Conservation (phyloP, 2,888 invertebrate species). For the Agonopterix arenella region DNA sequence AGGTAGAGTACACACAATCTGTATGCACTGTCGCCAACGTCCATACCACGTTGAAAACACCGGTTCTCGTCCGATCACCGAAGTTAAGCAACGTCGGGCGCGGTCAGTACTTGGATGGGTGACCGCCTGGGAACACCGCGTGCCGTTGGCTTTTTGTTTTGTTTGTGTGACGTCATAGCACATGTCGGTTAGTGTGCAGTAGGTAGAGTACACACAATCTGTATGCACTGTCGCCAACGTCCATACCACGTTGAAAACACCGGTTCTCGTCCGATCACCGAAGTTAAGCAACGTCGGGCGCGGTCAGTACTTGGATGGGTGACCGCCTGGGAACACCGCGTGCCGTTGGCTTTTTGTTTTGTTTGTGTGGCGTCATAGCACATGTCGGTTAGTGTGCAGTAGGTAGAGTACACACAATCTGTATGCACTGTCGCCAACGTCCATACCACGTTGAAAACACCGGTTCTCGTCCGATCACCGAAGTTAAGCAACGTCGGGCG, state of each 20-base stretch:
- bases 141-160: slow-evolving; percentile 31
- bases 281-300: slow-evolving; percentile 50
- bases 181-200: too few species aligned
- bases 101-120: slow-evolving; percentile 53
- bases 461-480: slow-evolving; percentile 53
- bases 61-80: slow-evolving; percentile 53
- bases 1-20: too few species aligned
- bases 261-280: slow-evolving; percentile 53
- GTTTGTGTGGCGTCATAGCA: too few species aligned
- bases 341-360: slow-evolving; percentile 31
- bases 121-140: slow-evolving; percentile 45
- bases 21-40: slow-evolving; percentile 33
- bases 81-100: slow-evolving; percentile 50
- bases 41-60: slow-evolving; percentile 54
- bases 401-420: too few species aligned
- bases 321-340: slow-evolving; percentile 45
- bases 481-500: slow-evolving; percentile 50
- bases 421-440: slow-evolving; percentile 33
- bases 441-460: slow-evolving; percentile 54
- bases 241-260: slow-evolving; percentile 54
- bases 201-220: too few species aligned
- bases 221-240: slow-evolving; percentile 33
- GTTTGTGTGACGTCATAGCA: too few species aligned
- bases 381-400: too few species aligned
- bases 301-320: slow-evolving; percentile 53